A percentile compares a stretch with the other conserved stretches of the same genome.
phyloP scores from a whole-genome alignment of 2,113 vertebrate genomes.

The Donacobius atricapilla region DNA sequence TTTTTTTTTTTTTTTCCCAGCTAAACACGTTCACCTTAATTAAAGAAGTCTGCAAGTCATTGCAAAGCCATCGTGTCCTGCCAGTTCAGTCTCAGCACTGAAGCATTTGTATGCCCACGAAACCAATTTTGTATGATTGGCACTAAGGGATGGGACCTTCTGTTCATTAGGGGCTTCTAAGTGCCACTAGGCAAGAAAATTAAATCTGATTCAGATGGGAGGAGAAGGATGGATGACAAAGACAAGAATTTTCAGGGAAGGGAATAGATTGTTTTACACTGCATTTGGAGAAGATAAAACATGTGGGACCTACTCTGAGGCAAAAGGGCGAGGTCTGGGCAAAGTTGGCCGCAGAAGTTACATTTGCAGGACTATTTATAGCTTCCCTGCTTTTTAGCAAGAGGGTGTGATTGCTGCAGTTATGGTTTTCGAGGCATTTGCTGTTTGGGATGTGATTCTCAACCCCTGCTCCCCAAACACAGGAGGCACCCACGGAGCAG shows the following conservation, averaged over 20 bases:
- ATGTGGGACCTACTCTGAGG: neutral
- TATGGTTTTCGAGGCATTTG: neutral
- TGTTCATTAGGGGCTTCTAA: constrained; percentile 26
- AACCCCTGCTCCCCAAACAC: neutral
- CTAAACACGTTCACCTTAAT: constrained; percentile 53
- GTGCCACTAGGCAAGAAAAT: constrained; percentile 24
- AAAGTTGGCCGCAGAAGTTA: neutral
- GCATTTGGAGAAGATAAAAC: neutral
- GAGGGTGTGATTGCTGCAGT: neutral
- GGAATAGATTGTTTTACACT: neutral
- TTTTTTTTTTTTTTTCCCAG: neutral
- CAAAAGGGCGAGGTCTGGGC: neutral
- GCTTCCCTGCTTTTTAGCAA: neutral
- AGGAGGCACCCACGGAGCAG: neutral
- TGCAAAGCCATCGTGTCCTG: constrained; percentile 40
- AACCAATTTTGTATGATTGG: neutral
- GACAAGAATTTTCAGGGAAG: neutral
- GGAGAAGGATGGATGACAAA: neutral
- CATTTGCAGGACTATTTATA: neutral
- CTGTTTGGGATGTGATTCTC: neutral
- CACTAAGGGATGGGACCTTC: constrained; percentile 17
- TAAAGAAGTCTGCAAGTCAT: constrained; percentile 39
- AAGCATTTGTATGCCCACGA: neutral
- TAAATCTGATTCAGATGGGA: neutral
- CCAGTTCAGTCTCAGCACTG: neutral